Evolutionary conservation across 53 echinoderm and acorn worm species (phyloP).

Genomic region (Zoroaster sp.): DNA sequence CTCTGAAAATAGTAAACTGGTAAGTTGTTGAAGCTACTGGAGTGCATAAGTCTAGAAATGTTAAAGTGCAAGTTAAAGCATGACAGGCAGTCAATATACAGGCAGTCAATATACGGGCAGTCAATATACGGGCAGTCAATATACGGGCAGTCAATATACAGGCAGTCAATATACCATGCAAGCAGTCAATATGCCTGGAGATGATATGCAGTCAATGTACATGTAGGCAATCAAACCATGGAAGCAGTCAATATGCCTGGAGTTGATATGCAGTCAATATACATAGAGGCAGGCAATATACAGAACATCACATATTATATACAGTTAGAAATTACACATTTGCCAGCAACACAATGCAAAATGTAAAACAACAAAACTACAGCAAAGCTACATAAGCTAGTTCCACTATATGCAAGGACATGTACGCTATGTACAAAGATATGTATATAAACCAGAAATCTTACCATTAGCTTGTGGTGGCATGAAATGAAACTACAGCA

Average conservation of each 20-base stretch:
- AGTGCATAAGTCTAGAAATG: neutral
- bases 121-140: neutral
- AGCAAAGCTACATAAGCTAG: constrained; percentile 15
- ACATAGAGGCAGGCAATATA: neutral
- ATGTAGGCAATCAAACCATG: neutral
- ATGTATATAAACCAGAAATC: neutral
- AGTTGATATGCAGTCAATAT: neutral
- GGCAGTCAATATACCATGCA: neutral
- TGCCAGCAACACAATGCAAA: neutral
- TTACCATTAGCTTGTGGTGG: neutral
- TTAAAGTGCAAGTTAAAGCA: neutral
- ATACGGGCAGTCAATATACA: neutral
- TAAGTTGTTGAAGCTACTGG: neutral
- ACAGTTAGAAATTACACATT: neutral
- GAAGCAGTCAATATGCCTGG: neutral
- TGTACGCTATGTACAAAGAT: neutral
- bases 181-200: neutral
- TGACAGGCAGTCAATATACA: neutral
- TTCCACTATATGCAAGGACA: neutral
- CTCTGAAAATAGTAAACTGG: neutral
- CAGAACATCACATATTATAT: neutral
- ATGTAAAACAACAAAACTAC: neutral
- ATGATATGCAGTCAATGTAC: neutral
- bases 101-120: neutral
- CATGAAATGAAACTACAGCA: neutral